These are phyloP conservation scores for Argyrosomus regius DNA, from an alignment of 2,797 vertebrate species.

Conservation along the genomic window DNA sequence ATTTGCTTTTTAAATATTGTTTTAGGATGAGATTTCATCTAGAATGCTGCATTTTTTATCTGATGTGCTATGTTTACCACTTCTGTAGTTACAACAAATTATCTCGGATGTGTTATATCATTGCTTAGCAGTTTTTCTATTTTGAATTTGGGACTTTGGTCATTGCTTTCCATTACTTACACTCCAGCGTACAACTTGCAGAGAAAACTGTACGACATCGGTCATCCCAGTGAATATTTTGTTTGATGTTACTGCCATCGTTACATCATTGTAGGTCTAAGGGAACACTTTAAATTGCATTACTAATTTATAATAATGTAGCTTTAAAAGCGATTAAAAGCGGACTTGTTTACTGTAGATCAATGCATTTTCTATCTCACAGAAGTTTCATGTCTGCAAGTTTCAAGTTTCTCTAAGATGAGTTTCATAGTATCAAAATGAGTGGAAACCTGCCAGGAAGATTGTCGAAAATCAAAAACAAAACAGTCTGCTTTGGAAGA, in stretches of 20 bases:
- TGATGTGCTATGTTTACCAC: not conserved
- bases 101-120: not conserved
- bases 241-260: not conserved
- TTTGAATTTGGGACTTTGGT: no score
- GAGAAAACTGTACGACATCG: not conserved
- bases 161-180: not conserved
- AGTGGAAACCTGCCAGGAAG: conserved; percentile 24
- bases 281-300: not conserved
- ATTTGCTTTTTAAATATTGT: not conserved
- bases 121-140: not conserved
- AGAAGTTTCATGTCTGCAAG: conserved; percentile 37
- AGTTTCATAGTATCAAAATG: conserved; percentile 34
- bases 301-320: not conserved
- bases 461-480: not conserved
- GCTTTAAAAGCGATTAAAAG: not conserved
- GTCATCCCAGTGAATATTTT: not conserved
- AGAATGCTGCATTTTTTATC: not conserved
- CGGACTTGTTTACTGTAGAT: not conserved
- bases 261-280: not conserved
- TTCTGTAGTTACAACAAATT: not conserved
- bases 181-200: not conserved
- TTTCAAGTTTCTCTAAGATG: conserved; percentile 32
- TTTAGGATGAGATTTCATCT: not conserved
- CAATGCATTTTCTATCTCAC: conserved; percentile 13
- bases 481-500: conserved; percentile 11